A percentile compares a stretch with the other conserved stretches of the same genome.
Conservation (phyloP, 2,797 vertebrate genomes). For the Anguilla marmorata region DNA sequence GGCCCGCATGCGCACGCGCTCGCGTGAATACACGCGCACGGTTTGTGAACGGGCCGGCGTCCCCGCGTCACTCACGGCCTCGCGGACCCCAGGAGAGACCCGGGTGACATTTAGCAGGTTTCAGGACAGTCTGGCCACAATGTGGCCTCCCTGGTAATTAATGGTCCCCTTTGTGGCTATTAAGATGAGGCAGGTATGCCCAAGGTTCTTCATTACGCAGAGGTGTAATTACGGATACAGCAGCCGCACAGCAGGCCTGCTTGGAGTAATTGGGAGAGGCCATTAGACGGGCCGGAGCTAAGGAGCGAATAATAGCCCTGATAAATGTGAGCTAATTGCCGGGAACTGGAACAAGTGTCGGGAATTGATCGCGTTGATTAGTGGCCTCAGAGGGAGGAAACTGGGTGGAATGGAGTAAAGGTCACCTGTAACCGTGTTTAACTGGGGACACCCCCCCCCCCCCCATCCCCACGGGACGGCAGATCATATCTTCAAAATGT, state of each 20-base stretch:
- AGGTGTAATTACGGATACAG: conserved; percentile 61
- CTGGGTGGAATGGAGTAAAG: conserved; percentile 47
- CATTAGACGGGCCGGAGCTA: conserved; percentile 55
- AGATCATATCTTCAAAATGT: conserved; percentile 5
- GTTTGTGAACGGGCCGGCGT: conserved; percentile 74
- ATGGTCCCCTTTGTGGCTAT: conserved; percentile 73
- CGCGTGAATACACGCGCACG: conserved; percentile 58
- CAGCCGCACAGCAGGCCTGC: conserved; percentile 55
- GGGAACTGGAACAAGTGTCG: conserved; percentile 61
- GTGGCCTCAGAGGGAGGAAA: conserved; percentile 54
- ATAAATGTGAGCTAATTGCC: conserved; percentile 82
- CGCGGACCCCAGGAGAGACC: conserved; percentile 69
- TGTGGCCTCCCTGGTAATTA: conserved; percentile 45
- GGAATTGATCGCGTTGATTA: conserved; percentile 63
- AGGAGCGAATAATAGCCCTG: conserved; percentile 67
- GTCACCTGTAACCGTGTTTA: conserved; percentile 53
- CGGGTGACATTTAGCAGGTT: conserved; percentile 66
- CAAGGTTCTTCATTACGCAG: conserved; percentile 83
- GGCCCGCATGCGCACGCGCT: conserved; percentile 47
- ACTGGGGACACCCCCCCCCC: not conserved
- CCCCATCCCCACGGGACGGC: not conserved
- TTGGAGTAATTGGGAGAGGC: conserved; percentile 64
- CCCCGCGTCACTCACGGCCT: conserved; percentile 70
- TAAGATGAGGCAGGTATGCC: conserved; percentile 78
- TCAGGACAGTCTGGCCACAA: conserved; percentile 46